phyloP scores from a whole-genome alignment of 1,140 invertebrate species.

The Metopolophium dirhodum region DNA sequence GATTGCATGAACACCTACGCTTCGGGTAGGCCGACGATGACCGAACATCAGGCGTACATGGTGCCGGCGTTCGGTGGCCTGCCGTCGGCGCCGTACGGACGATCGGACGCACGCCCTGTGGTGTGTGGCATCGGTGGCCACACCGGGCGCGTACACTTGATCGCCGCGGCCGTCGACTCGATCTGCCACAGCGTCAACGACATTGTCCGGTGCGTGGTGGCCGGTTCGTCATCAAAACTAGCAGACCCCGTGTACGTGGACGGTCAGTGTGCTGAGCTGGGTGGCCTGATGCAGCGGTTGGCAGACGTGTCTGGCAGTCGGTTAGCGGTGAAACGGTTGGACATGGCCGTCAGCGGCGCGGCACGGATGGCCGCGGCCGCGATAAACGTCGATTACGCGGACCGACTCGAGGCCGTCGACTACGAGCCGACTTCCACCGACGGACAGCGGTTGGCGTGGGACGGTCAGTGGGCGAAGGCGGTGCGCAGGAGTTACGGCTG shows the following conservation, averaged over 20 bases:
- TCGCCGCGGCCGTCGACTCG: background rate
- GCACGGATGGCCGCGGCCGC: background rate
- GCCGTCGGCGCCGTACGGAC: background rate
- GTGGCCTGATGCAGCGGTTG: constrained; percentile 15
- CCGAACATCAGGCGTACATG: background rate
- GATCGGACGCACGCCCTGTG: background rate
- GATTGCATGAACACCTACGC: constrained; percentile 6
- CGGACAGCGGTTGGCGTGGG: background rate
- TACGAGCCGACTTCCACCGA: background rate
- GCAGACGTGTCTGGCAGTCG: background rate
- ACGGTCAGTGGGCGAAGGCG: background rate
- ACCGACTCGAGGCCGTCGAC: background rate
- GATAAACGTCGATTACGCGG: background rate
- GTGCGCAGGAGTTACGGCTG: background rate
- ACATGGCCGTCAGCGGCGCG: constrained; percentile 17
- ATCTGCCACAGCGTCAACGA: background rate
- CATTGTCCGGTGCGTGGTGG: background rate
- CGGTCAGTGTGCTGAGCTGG: background rate
- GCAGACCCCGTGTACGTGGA: background rate
- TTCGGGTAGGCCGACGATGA: background rate
- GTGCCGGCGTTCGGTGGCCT: background rate
- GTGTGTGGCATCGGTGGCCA: constrained; percentile 30
- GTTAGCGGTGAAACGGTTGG: background rate
- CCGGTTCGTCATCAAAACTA: background rate
- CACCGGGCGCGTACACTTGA: background rate